Base-by-base conservation (phyloP, 2,888 invertebrate species). In the Eucera pruinosa region DNA sequence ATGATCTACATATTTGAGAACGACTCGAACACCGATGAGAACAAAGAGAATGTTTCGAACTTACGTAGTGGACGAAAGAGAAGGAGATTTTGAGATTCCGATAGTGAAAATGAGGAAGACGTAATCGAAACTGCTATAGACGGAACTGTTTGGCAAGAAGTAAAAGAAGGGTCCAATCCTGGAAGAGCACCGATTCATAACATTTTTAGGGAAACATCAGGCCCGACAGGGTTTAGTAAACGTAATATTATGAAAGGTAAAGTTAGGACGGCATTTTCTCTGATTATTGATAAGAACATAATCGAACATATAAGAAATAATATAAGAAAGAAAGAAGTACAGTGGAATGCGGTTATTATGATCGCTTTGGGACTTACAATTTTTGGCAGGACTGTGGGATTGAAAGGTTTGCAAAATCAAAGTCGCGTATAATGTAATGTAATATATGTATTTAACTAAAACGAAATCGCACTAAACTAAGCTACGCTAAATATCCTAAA, bases 211-310 rank as follows among this genome's bases (percentile, higher is more conserved):
- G 65, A 80, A 58, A 60, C 66, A 68, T 54, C 52, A 76, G 81
- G 80, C 30, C 80, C 73, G 60, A 83, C 77, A 2, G 77, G 55
- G 64, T 76, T 79, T 25, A 61, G 72, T 47, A 83, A 84, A 81
- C 57, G 79, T 36, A 72, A 81, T 68, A 76, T 76, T 50, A 73
- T 79, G 68, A 81, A 71, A 47, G 74, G 77, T n/a, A 45, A 76
- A 75, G 64, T 83, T 48, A 80, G 57, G 67, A 78, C 64, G 41
- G 74, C 74, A 67, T 82, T 83, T 78, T 64, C 60, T 70, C 11
- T 64, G 41, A 50, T 70, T 15, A 48, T 70, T 48, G 57, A 64
- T 57, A 23, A 70, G 5, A 62, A 64, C 48, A 76, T 82, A 36
- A 76, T 82, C 52, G 66, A 78, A 36, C 67, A 9, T 36, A 9